Conservation (phyloP, 2,113 vertebrate genomes). For the Apus apus region DNA sequence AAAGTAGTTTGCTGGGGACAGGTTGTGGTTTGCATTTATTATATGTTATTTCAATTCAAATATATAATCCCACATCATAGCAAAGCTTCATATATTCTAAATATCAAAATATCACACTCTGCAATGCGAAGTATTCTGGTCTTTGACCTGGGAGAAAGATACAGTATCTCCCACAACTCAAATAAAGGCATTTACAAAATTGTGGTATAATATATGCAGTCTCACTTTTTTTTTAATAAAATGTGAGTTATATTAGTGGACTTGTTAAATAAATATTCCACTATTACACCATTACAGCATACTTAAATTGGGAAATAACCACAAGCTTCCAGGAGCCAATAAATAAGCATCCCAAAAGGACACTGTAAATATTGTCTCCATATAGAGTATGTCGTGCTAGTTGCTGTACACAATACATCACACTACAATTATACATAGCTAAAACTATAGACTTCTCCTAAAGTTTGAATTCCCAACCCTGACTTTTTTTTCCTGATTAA, state of each 20-base stretch:
- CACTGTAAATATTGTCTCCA: not conserved
- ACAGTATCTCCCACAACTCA: not conserved
- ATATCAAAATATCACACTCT: not conserved
- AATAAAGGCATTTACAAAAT: not conserved
- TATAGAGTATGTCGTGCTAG: not conserved
- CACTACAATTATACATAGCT: not conserved
- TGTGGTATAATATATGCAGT: not conserved
- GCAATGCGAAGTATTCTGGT: not conserved
- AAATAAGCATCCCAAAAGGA: not conserved
- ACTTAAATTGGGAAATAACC: not conserved
- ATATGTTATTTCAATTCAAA: not conserved
- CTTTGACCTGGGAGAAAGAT: not conserved
- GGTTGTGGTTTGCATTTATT: not conserved
- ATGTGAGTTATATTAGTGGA: not conserved
- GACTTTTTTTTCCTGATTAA: not conserved
- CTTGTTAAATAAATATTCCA: not conserved
- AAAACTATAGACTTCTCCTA: not conserved
- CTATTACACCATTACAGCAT: not conserved
- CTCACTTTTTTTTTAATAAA: not conserved
- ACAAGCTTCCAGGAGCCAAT: not conserved
- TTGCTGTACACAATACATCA: not conserved
- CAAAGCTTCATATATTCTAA: not conserved
- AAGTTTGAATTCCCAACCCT: not conserved
- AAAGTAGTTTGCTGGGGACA: not conserved
- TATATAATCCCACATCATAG: not conserved